Conservation (phyloP, 2,888 invertebrate species). For the Aromia moschata region DNA sequence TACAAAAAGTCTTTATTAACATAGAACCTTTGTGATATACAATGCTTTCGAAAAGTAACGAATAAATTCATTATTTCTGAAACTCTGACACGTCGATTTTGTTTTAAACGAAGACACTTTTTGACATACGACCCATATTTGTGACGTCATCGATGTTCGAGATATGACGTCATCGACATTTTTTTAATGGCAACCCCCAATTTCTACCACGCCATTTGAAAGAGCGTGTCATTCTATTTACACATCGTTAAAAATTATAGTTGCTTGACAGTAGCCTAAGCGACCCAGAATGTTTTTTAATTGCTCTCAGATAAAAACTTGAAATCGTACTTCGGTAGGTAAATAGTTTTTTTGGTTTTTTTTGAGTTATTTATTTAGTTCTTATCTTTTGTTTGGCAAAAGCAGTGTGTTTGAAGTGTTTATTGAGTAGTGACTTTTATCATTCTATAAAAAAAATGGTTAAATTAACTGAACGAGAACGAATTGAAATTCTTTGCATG, state of each 20-base stretch:
- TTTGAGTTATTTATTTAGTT: neutral
- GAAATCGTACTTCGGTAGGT: neutral
- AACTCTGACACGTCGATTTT: too few relatives aligned
- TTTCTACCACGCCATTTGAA: neutral
- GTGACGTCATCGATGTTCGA: neutral
- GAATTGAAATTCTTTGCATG: too few relatives aligned
- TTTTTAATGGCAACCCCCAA: neutral
- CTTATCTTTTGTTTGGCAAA: neutral
- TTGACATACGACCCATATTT: too few relatives aligned
- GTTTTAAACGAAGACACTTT: too few relatives aligned
- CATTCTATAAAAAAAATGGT: too few relatives aligned
- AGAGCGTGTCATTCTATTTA: neutral
- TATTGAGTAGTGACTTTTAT: neutral
- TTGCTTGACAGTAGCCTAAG: neutral
- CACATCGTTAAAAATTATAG: neutral
- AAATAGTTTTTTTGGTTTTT: neutral
- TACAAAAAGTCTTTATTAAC: too few relatives aligned
- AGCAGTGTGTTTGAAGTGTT: neutral
- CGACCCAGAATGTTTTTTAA: neutral
- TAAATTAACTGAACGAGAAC: too few relatives aligned
- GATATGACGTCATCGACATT: neutral
- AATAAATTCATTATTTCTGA: too few relatives aligned
- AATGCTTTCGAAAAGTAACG: too few relatives aligned
- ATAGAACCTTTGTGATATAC: too few relatives aligned
- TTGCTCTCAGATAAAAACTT: neutral